These are phyloP conservation scores for Melinaea marsaeus DNA, from an alignment of 2,888 invertebrate genomes.

Conservation along the genomic window DNA sequence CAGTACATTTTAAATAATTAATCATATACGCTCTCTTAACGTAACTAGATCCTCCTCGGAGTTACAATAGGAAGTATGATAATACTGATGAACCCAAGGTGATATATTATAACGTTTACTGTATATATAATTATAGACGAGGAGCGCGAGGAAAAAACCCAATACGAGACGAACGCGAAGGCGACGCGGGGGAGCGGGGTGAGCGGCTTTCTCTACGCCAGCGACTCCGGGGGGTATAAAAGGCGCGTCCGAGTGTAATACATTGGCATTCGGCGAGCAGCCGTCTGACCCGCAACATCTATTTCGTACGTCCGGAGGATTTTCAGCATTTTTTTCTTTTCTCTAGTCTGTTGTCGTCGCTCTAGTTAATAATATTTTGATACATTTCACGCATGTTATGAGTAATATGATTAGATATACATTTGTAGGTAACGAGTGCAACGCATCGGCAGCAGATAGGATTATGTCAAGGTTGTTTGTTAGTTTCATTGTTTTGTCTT, in stretches of 20 bases:
- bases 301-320: constrained; percentile 50
- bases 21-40: constrained; percentile 48
- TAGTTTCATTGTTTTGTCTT: constrained; percentile 71
- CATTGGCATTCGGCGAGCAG: constrained; percentile 77
- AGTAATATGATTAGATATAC: constrained; percentile 59
- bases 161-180: constrained; percentile 59
- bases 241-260: constrained; percentile 70
- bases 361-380: neutral
- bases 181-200: constrained; percentile 61
- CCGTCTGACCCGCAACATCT: constrained; percentile 70
- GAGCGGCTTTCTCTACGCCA: constrained; percentile 70
- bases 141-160: constrained; percentile 73
- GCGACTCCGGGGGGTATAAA: constrained; percentile 69
- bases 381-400: neutral
- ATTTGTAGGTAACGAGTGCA: constrained; percentile 67
- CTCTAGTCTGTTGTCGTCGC: constrained; percentile 16
- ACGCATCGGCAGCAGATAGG: constrained; percentile 60
- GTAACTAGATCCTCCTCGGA: constrained; percentile 54
- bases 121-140: constrained; percentile 55
- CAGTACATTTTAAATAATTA: too few species aligned
- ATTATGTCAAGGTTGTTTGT: constrained; percentile 75
- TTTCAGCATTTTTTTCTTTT: constrained; percentile 22
- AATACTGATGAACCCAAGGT: constrained; percentile 64
- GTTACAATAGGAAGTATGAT: too few species aligned
- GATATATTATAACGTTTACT: constrained; percentile 45